Conservation (phyloP, 2,113 vertebrate genomes). For the Morone saxatilis region DNA sequence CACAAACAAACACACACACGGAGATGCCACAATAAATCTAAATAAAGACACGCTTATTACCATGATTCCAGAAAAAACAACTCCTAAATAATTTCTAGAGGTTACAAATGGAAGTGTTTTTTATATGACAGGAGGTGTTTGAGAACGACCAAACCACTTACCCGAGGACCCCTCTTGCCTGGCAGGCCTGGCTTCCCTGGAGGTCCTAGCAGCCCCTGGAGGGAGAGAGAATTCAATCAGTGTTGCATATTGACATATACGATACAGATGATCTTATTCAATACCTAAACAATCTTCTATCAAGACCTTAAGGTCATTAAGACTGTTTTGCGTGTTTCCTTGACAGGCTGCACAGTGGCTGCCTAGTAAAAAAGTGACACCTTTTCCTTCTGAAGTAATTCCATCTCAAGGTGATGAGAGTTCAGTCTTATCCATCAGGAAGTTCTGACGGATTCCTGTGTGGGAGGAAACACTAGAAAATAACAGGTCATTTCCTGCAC, state of each 20-base stretch:
- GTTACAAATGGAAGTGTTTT: conserved; percentile 3
- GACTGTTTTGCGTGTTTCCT: conserved; percentile 10
- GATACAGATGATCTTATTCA: conserved; percentile 9
- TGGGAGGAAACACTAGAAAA: conserved; percentile 75
- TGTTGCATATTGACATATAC: conserved; percentile 11
- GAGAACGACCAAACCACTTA: conserved; percentile 80
- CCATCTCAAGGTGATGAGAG: conserved; percentile 59
- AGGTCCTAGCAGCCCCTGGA: conserved; percentile 91
- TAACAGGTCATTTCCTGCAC: conserved; percentile 79
- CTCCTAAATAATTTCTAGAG: not conserved
- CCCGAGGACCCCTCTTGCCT: conserved; percentile 93
- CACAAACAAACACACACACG: conserved; percentile 25
- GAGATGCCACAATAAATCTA: conserved; percentile 7
- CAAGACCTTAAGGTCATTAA: conserved; percentile 27
- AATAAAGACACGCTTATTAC: conserved; percentile 22
- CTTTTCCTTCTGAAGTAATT: conserved; percentile 59
- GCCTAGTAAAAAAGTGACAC: conserved; percentile 43
- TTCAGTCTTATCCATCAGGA: conserved; percentile 65
- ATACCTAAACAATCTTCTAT: not conserved
- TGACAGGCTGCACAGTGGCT: conserved; percentile 20
- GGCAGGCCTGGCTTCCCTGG: conserved; percentile 91
- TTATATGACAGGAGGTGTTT: conserved; percentile 22
- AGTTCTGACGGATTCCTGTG: conserved; percentile 21
- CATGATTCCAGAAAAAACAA: not conserved
- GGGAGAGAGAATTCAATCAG: conserved; percentile 41